These are phyloP conservation scores for Myotis lucifugus DNA, from an alignment of 2,113 vertebrate species.

Conservation along the genomic window DNA sequence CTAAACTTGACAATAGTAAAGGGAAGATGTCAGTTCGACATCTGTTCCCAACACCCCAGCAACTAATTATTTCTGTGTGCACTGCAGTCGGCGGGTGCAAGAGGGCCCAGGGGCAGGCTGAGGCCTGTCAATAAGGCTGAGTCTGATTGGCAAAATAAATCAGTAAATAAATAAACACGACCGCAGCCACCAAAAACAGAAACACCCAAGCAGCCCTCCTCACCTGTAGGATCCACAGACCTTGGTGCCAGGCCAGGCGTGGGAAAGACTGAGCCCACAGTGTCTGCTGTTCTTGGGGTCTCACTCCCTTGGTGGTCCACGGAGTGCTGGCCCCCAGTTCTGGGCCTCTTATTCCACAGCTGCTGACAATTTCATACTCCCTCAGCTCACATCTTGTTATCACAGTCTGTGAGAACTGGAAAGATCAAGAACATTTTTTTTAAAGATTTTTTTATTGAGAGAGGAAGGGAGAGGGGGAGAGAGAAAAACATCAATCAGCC, in stretches of 20 bases:
- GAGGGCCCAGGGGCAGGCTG: conserved; percentile 65
- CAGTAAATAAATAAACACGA: conserved; percentile 65
- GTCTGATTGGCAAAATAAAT: conserved; percentile 66
- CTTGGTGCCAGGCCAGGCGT: rapidly evolving
- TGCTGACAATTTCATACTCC: background rate
- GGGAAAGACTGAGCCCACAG: no score
- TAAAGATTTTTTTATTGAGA: background rate
- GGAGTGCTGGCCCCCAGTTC: background rate
- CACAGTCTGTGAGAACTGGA: background rate
- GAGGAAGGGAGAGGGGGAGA: background rate
- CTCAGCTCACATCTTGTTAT: background rate
- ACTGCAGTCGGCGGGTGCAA: background rate
- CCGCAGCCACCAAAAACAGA: background rate
- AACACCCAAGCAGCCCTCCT: background rate
- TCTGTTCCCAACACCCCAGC: conserved; percentile 73
- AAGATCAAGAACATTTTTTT: background rate
- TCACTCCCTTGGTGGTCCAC: background rate
- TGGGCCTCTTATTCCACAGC: background rate
- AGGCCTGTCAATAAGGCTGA: conserved; percentile 74
- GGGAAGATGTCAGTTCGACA: conserved; percentile 75
- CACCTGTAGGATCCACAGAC: background rate
- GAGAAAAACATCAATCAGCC: background rate
- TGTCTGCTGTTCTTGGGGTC: rapidly evolving
- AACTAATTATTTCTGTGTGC: conserved; percentile 78
- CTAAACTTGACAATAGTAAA: conserved; percentile 72